Evolutionary conservation across 1,140 invertebrate genomes (phyloP).

Genomic region (Caenorhabditis remanei): DNA sequence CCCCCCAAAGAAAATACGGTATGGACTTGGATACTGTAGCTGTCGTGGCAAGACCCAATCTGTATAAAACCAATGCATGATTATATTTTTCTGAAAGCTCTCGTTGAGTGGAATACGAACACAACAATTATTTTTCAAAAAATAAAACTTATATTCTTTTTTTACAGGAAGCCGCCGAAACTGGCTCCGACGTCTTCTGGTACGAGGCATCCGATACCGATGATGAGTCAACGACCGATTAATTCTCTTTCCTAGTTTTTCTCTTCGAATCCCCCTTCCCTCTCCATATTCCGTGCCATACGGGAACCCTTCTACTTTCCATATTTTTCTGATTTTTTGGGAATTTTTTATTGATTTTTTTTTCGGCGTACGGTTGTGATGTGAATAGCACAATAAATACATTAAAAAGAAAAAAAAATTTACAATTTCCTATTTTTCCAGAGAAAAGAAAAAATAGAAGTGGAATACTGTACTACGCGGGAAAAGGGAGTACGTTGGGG

Average conservation of each 20-base stretch:
- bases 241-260: background rate
- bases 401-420: background rate
- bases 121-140: background rate
- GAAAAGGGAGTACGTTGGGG: too few relatives aligned
- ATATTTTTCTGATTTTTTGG: background rate
- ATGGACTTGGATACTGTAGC: too few relatives aligned
- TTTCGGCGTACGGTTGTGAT: slow-evolving; percentile 47
- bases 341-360: background rate
- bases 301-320: background rate
- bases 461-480: too few relatives aligned
- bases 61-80: background rate
- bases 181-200: slow-evolving; percentile 51
- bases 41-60: background rate
- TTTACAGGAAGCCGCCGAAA: background rate
- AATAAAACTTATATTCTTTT: background rate
- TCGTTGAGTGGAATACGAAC: background rate
- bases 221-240: slow-evolving; percentile 15
- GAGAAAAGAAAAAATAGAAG: too few relatives aligned
- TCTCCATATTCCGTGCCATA: background rate
- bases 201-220: slow-evolving; percentile 47
- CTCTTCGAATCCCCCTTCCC: background rate
- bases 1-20: too few relatives aligned
- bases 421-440: too few relatives aligned
- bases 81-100: background rate
- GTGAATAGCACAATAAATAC: slow-evolving; percentile 29